Percentiles rank a stretch among this genome's conserved stretches.
Conservation (phyloP, 2,113 vertebrate species). For the Nothoprocta perdicaria region DNA sequence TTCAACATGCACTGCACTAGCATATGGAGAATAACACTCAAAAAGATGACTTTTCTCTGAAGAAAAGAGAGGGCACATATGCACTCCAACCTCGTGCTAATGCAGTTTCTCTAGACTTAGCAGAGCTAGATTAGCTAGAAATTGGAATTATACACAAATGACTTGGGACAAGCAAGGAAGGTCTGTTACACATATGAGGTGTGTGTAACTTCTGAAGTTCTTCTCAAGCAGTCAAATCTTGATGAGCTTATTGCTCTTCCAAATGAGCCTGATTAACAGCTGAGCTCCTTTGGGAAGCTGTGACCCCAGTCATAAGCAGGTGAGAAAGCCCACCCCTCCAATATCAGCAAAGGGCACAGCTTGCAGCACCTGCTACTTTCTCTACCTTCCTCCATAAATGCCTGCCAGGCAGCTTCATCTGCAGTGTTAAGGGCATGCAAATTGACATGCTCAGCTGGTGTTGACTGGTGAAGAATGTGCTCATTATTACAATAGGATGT, state of each 20-base stretch:
- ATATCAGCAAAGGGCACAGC: background rate
- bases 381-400: slow-evolving; percentile 24
- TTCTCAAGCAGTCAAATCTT: background rate
- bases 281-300: background rate
- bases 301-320: background rate
- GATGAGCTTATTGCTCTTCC: background rate
- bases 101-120: background rate
- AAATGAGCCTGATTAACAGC: background rate
- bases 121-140: background rate
- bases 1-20: background rate
- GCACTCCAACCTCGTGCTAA: background rate
- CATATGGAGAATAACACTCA: background rate
- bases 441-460: background rate
- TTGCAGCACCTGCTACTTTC: slow-evolving; percentile 10
- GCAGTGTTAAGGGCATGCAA: slow-evolving; percentile 16
- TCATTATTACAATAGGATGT: background rate
- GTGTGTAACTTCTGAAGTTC: no score
- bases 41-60: slow-evolving; percentile 1
- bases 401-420: slow-evolving; percentile 4
- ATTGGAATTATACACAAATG: background rate
- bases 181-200: background rate
- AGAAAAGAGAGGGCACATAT: background rate
- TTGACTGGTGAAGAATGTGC: background rate
- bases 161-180: background rate
- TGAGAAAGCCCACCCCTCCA: background rate